These are phyloP conservation scores for Etheostoma spectabile DNA, from an alignment of 2,113 vertebrate species.

Conservation along the genomic window DNA sequence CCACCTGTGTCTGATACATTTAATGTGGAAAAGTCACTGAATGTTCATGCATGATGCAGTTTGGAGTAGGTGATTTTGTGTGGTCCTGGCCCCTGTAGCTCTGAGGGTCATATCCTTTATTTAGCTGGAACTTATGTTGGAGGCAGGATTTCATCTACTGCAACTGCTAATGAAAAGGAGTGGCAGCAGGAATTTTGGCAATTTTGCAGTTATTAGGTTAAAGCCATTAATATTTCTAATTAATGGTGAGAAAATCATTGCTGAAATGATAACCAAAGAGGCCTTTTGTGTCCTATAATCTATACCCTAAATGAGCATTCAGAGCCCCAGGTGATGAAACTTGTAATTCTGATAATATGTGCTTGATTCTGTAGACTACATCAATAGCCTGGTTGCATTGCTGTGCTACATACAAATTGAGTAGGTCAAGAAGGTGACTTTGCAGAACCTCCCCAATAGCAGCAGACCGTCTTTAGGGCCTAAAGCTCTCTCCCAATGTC, in stretches of 20 bases:
- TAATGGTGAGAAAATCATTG: neutral
- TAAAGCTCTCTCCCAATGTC: slow-evolving; percentile 82
- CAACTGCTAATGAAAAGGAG: slow-evolving; percentile 51
- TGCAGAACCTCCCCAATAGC: slow-evolving; percentile 64
- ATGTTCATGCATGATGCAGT: neutral
- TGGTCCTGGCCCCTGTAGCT: slow-evolving; percentile 24
- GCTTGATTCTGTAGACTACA: neutral
- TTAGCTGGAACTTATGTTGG: slow-evolving; percentile 52
- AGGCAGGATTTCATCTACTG: slow-evolving; percentile 59
- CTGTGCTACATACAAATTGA: slow-evolving; percentile 3
- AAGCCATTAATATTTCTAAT: neutral
- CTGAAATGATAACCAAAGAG: neutral
- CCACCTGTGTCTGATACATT: neutral
- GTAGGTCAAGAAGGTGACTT: slow-evolving; percentile 31
- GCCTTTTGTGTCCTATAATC: neutral
- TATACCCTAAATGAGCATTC: neutral
- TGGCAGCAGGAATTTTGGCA: slow-evolving; percentile 41
- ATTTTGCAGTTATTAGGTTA: slow-evolving; percentile 51
- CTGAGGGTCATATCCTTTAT: slow-evolving; percentile 46
- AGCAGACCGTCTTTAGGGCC: slow-evolving; percentile 83
- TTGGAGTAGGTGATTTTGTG: neutral
- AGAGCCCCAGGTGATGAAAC: neutral
- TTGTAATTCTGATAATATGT: neutral
- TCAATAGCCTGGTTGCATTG: neutral
- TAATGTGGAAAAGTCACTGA: neutral